Base-by-base conservation (phyloP, 2,888 invertebrate species). In the Campopleginae sp. region DNA sequence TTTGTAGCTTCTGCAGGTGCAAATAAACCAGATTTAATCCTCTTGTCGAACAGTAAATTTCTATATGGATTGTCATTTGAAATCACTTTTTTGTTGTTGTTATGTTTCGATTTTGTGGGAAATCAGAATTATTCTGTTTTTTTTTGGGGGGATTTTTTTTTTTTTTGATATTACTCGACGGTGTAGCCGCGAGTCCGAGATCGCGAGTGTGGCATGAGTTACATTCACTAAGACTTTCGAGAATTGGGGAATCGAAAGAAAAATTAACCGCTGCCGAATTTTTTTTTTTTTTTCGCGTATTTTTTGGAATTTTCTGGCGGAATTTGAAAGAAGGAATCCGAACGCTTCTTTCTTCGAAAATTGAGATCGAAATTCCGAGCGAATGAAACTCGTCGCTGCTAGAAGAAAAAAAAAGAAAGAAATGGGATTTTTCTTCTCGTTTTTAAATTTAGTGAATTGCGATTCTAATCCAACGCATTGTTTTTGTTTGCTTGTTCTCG, bases 1-100 rank as follows among this genome's bases (percentile, higher is more conserved):
- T 90, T 88, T 92, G 91, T 92, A 91, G 91, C 91, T 89, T 89
- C 88, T 88, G 87, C 87, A 90, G 91, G 89, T 90, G 89, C 84
- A 87, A 91, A 91, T 91, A 92, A 91, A 91, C 88, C 86, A 23
- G 68, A 68, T 31, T 58, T 58, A 12, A 54, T 61, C 46, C 54
- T 78, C 68, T 44, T n/a, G 70, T 70, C 51, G 77, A 66, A 54
- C 61, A 17, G 42, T 54, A 19, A 61, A 77, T 68, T 54, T 27
- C n/a, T 48, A 48, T 54, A 17, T 78, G 65, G 44, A 58, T n/a
- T 19, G 44, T 78, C 31, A 61, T 48, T 58, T 14, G 4, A 23
- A 19, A 58, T 74, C 44, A 17, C 38, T 3, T 23, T 54, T 14
- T 27, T 27, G 14, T n/a, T 27, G 14, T 58, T n/a, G n/a, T 27